A percentile compares a stretch with the other conserved stretches of the same genome.
Conservation (phyloP, 2,888 invertebrate species). For the Caenorhabditis wallacei region DNA sequence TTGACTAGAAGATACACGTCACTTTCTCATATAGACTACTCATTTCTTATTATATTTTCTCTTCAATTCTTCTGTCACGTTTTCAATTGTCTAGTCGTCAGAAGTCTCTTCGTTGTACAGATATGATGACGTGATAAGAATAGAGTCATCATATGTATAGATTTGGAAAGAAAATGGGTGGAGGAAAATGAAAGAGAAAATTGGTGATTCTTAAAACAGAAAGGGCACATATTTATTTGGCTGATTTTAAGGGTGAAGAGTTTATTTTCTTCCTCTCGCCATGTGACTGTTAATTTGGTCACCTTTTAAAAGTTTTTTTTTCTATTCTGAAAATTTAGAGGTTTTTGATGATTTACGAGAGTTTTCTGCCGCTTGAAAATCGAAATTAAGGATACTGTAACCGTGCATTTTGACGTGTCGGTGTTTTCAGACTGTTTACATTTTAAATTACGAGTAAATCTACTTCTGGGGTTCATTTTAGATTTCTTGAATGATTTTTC, state of each 20-base stretch:
- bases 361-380: not conserved
- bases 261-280: not conserved
- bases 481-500: not conserved
- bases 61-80: constrained; percentile 33
- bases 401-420: not conserved
- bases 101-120: constrained; percentile 8
- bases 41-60: constrained; percentile 6
- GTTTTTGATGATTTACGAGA: not conserved
- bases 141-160: constrained; percentile 26
- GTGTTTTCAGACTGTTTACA: not conserved
- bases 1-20: constrained; percentile 13
- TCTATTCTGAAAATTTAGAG: not conserved
- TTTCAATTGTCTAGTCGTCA: constrained; percentile 22
- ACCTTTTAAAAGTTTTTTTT: not conserved
- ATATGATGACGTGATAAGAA: constrained; percentile 53
- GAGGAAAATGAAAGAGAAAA: not conserved
- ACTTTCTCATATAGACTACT: constrained; percentile 2
- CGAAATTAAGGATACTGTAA: too few species aligned
- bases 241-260: not conserved
- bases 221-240: not conserved
- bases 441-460: not conserved
- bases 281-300: constrained; percentile 14
- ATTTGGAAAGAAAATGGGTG: constrained; percentile 4
- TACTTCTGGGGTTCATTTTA: not conserved
- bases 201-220: constrained; percentile 16